Conservation (phyloP, 2,113 vertebrate genomes). For the Plectropomus leopardus region DNA sequence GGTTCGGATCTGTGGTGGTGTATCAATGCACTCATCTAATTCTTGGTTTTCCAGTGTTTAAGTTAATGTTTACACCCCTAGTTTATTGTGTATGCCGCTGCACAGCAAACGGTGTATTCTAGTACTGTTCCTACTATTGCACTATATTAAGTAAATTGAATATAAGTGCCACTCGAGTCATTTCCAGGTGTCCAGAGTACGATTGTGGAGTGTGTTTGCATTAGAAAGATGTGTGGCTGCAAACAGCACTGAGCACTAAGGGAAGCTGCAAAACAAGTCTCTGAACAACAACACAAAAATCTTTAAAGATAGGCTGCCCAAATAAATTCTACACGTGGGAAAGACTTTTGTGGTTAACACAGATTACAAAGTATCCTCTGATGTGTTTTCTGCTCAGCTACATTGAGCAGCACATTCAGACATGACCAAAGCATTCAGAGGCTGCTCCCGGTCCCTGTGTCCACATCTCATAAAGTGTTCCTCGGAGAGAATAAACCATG, state of each 20-base stretch:
- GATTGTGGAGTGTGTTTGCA: neutral
- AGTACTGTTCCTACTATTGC: neutral
- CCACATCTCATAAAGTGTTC: slow-evolving; percentile 46
- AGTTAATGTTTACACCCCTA: neutral
- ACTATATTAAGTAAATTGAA: neutral
- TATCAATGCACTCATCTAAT: neutral
- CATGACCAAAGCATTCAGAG: slow-evolving; percentile 11
- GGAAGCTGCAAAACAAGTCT: neutral
- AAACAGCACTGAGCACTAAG: neutral
- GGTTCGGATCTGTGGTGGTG: neutral
- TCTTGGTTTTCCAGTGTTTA: neutral
- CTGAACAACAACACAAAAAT: neutral
- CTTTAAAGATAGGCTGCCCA: neutral
- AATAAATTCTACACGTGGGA: neutral
- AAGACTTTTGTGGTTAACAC: slow-evolving; percentile 13
- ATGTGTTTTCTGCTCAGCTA: slow-evolving; percentile 30
- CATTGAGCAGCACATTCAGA: slow-evolving; percentile 44
- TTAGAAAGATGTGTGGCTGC: neutral
- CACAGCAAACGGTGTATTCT: no score
- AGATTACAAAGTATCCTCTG: slow-evolving; percentile 23
- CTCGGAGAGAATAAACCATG: slow-evolving; percentile 42
- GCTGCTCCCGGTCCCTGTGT: slow-evolving; percentile 12
- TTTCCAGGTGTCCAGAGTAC: neutral
- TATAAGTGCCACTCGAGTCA: neutral
- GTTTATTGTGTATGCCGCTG: neutral